A percentile compares a stretch with the other conserved stretches of the same genome.
phyloP scores from a whole-genome alignment of 2,888 invertebrate genomes.

The Apamea epomidion region DNA sequence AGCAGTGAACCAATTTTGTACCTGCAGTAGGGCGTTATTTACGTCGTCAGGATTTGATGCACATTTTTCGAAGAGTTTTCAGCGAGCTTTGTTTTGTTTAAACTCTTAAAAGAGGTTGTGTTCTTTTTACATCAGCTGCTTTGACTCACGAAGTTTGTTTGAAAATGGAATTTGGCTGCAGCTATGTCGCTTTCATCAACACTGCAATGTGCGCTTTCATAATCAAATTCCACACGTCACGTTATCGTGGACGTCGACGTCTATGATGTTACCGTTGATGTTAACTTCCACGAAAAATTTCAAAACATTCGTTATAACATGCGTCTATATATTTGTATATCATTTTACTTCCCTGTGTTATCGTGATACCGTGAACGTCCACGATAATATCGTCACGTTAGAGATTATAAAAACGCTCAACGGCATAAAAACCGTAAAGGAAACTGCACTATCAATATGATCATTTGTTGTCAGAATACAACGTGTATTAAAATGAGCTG shows the following conservation, averaged over 20 bases:
- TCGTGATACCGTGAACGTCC: neutral
- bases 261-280: neutral
- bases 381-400: neutral
- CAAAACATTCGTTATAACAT: neutral
- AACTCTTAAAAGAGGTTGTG: slow-evolving; percentile 16
- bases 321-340: neutral
- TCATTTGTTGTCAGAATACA: neutral
- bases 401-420: neutral
- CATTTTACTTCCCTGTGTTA: neutral
- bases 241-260: too few relatives aligned
- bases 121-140: neutral
- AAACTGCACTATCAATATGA: neutral
- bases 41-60: too few relatives aligned
- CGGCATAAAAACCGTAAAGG: neutral
- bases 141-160: neutral
- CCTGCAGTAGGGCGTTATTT: too few relatives aligned
- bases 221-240: neutral
- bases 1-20: too few relatives aligned
- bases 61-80: slow-evolving; percentile 9
- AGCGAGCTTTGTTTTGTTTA: neutral
- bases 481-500: slow-evolving; percentile 1
- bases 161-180: slow-evolving; percentile 6
- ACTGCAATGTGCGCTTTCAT: neutral
- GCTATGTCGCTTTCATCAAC: neutral
- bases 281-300: neutral